Base-by-base conservation (phyloP, 92 coral and sea anemone genomes). In the Phenganax subtilis region DNA sequence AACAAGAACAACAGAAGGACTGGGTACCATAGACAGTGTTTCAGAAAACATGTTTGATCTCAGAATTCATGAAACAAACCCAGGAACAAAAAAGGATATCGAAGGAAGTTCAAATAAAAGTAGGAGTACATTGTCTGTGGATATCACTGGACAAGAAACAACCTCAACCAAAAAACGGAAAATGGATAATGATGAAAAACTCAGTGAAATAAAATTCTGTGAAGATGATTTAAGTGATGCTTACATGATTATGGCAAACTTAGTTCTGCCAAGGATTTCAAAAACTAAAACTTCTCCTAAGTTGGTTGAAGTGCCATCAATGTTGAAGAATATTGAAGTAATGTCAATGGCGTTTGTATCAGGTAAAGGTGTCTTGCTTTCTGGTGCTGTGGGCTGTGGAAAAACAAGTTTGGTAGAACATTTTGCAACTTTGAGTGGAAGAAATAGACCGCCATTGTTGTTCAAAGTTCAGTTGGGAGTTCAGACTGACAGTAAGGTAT, bases 401-500 rank as follows among this genome's bases (percentile, higher is more conserved):
- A 94, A 94, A 85, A 94, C 98, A 37, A 76, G 89, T 47, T 84
- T 92, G 16, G 97, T 91, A 14, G 97, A 94, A 85, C 84, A 89
- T 82, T 79, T 94, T 55, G 94, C 94, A 0, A 72, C 79, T 28
- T 72, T 88, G 84, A 81, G 88, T 57, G 98, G 98, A 51, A 89
- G 98, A 60, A 75, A 76, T 8, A 57, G 85, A 0, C 85, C 96
- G 31, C 97, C 92, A 8, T 78, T 83, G 12, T 85, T 94, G 67
- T 76, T 91, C 82, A 94, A 91, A 81, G 91, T 94, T 53, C 98
- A 94, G 83, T 90, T 94, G 51, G 98, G 98, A 72, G 97, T 91
- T 72, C 98, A 94, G 84, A 91, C 96, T 17, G 98, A 94, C 72
- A 91, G 98, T 76, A 94, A 94, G 98, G 98, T 93, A 78, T 12